Conservation (phyloP, 2,797 vertebrate genomes). For the Myotis myotis region DNA sequence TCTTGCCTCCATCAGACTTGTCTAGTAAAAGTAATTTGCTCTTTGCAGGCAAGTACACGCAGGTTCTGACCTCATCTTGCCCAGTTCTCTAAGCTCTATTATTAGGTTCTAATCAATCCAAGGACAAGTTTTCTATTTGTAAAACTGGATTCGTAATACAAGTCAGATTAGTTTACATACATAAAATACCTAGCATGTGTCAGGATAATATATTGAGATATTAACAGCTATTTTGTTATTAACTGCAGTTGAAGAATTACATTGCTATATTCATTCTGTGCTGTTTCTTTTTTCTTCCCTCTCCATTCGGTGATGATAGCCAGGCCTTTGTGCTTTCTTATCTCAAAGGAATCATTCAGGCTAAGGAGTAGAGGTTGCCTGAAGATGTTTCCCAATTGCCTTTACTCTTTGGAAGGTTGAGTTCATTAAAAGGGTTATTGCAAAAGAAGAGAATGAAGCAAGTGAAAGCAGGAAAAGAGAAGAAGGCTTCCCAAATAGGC, state of each 20-base stretch:
- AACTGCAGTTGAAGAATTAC: conserved; percentile 5
- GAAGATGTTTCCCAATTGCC: not conserved
- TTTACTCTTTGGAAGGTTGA: not conserved
- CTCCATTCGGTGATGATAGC: not conserved
- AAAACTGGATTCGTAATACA: not conserved
- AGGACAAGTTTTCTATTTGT: not conserved
- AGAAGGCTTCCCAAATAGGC: not conserved
- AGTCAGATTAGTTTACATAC: not conserved
- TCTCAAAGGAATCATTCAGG: not conserved
- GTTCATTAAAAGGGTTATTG: not conserved
- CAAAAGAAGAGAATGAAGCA: not conserved
- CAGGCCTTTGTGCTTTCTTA: not conserved
- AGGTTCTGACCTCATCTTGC: not conserved
- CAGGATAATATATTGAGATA: not conserved
- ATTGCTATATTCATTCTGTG: not conserved
- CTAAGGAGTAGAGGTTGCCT: not conserved
- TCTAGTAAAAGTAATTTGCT: not conserved
- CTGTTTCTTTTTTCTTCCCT: not conserved
- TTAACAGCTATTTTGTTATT: conserved; percentile 16
- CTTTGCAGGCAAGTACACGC: not conserved
- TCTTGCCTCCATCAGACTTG: not conserved
- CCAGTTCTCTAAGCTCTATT: not conserved
- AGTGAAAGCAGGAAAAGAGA: not conserved
- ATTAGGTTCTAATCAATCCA: not conserved
- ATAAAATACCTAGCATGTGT: not conserved